Conservation (phyloP, 2,113 vertebrate species). For the Neopipo cinnamomea region DNA sequence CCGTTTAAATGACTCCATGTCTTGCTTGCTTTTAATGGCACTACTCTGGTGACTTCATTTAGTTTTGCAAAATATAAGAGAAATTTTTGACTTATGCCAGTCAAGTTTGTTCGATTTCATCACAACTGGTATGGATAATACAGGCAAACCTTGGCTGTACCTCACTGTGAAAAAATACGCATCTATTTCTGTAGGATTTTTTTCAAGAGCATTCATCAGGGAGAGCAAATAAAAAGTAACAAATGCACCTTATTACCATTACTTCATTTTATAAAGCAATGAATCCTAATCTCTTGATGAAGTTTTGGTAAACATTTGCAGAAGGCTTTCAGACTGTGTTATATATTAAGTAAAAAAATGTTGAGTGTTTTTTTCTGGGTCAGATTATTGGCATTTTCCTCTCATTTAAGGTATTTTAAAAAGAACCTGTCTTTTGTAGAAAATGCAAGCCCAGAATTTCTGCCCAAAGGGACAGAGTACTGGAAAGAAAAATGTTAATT, state of each 20-base stretch:
- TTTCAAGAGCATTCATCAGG: background rate
- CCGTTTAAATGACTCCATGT: constrained; percentile 47
- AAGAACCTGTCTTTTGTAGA: background rate
- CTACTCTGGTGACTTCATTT: constrained; percentile 57
- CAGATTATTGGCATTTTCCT: background rate
- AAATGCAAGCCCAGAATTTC: background rate
- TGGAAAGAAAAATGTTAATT: constrained; percentile 20
- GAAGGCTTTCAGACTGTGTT: background rate
- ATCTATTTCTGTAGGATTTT: background rate
- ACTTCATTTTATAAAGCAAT: constrained; percentile 19
- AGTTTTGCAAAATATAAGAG: constrained; percentile 29
- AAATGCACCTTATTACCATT: background rate
- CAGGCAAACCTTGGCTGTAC: background rate
- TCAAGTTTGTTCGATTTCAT: constrained; percentile 25
- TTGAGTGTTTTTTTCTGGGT: background rate
- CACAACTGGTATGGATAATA: background rate
- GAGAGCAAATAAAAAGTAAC: constrained; percentile 18
- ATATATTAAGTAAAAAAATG: background rate
- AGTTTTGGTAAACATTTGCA: background rate
- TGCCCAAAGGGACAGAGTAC: background rate
- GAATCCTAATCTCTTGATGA: constrained; percentile 12
- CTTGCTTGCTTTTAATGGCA: constrained; percentile 59
- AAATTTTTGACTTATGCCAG: constrained; percentile 3
- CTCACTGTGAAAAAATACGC: background rate
- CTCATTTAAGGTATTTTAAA: background rate